Conservation (phyloP, 2,888 invertebrate genomes). For the Calameuta pallipes region DNA sequence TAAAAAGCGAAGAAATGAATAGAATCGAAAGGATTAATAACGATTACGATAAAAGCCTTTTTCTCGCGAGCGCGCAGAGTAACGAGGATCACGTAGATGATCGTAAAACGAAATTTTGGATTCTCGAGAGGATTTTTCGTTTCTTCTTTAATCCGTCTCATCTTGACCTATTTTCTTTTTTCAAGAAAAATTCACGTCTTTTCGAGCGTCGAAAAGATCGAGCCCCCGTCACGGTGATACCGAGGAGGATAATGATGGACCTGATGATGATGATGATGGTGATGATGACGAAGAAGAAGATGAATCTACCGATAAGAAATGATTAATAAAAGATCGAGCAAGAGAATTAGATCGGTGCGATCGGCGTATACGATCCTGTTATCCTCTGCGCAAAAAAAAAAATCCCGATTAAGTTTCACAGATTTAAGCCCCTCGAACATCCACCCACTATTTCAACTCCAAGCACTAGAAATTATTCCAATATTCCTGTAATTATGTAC, state of each 20-base stretch:
- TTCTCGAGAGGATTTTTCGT: neutral
- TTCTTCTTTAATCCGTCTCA: neutral
- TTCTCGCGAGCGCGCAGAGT: conserved; percentile 5
- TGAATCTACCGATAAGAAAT: conserved; percentile 3
- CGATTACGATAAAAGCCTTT: conserved; percentile 6
- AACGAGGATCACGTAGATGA: neutral
- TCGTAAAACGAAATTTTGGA: neutral
- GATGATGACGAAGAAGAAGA: neutral
- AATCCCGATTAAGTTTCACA: conserved; percentile 63
- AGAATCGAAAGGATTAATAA: neutral
- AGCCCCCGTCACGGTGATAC: conserved; percentile 18
- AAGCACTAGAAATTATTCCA: conserved; percentile 4
- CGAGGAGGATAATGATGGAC: conserved; percentile 14
- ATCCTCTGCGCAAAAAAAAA: conserved; percentile 41
- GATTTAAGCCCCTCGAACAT: conserved; percentile 46
- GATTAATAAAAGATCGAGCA: conserved; percentile 12
- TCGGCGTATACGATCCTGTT: conserved; percentile 30
- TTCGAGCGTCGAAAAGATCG: conserved; percentile 25
- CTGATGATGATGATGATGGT: conserved; percentile 6
- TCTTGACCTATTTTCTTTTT: neutral
- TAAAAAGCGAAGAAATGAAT: conserved; percentile 1
- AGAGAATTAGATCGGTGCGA: conserved; percentile 19
- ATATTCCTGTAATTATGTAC: conserved; percentile 30
- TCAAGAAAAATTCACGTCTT: conserved; percentile 14
- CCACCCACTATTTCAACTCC: conserved; percentile 14